Evolutionary conservation across 2,113 vertebrate genomes (phyloP).

Genomic region (Ochotona princeps): DNA sequence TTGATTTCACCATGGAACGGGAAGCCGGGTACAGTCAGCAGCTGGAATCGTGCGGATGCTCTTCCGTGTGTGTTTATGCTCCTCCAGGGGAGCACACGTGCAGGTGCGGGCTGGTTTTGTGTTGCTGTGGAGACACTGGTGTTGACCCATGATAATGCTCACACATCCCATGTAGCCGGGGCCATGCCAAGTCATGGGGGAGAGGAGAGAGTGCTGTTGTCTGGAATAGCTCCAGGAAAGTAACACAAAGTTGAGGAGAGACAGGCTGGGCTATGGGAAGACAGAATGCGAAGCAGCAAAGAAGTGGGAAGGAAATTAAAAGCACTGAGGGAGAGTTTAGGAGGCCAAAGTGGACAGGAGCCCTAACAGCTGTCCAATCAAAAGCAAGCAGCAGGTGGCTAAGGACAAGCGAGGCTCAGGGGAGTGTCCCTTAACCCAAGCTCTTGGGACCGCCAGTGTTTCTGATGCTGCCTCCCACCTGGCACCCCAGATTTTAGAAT

Average conservation of each 20-base stretch:
- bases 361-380: too few species aligned
- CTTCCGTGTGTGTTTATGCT: background rate
- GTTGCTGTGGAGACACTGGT: background rate
- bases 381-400: background rate
- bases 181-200: background rate
- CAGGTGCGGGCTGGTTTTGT: background rate
- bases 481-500: background rate
- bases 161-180: background rate
- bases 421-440: background rate
- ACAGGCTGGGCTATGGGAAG: background rate
- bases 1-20: conserved; percentile 42
- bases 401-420: too few species aligned
- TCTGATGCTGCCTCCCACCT: background rate
- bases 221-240: background rate
- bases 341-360: fast-evolving
- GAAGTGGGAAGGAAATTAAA: background rate
- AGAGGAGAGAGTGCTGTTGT: background rate
- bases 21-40: conserved; percentile 44
- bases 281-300: background rate
- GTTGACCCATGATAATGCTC: background rate
- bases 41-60: background rate
- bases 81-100: background rate
- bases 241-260: background rate
- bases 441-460: background rate
- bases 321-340: background rate